Conservation (phyloP, 2,797 vertebrate species). For the Hafferia zeledoni region DNA sequence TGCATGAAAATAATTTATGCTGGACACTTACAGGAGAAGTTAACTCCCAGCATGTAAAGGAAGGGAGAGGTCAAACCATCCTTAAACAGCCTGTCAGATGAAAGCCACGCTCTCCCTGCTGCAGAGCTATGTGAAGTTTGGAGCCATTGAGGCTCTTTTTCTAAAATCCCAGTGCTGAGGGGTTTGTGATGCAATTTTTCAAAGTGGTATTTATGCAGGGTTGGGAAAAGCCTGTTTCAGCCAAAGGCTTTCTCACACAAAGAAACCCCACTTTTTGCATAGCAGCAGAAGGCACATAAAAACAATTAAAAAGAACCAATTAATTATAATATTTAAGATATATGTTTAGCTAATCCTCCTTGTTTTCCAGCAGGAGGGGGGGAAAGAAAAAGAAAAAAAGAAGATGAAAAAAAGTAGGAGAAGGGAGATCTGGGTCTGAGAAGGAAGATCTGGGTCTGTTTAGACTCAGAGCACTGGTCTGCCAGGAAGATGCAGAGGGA, state of each 20-base stretch:
- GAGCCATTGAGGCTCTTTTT: neutral
- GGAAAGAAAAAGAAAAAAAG: rapidly evolving
- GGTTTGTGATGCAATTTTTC: conserved; percentile 32
- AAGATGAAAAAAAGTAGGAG: neutral
- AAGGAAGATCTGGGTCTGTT: neutral
- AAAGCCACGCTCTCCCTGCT: conserved; percentile 49
- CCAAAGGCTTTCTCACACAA: neutral
- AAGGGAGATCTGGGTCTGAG: neutral
- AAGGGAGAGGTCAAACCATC: conserved; percentile 85
- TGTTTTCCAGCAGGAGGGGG: neutral
- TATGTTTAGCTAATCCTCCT: neutral
- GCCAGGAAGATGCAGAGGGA: neutral
- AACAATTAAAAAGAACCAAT: neutral
- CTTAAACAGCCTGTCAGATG: conserved; percentile 70
- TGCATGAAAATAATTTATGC: conserved; percentile 84
- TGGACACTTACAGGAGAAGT: conserved; percentile 75
- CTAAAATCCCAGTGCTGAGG: neutral
- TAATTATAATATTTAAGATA: neutral
- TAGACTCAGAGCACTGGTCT: neutral
- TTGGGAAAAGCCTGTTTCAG: neutral
- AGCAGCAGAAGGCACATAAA: neutral
- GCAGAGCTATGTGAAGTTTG: neutral
- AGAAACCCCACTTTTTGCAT: neutral
- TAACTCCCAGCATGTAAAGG: conserved; percentile 81
- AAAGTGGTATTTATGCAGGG: conserved; percentile 2